Evolutionary conservation across 37 sponge, comb jelly and placozoan genomes (phyloP).

Genomic region (Amphimedon queenslandica): DNA sequence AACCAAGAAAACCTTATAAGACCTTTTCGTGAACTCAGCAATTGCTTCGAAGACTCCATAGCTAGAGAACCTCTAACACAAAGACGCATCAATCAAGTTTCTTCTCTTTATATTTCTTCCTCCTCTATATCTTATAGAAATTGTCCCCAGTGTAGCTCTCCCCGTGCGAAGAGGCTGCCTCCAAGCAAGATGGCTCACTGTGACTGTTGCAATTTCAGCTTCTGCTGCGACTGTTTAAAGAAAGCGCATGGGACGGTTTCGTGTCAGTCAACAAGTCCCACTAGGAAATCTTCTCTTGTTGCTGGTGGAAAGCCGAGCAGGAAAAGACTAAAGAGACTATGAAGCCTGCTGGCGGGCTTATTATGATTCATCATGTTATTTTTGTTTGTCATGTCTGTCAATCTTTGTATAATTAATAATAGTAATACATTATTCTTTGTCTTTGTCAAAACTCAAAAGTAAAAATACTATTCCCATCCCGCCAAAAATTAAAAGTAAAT

Average conservation of each 20-base stretch:
- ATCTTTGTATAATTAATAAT: neutral
- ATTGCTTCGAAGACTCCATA: neutral
- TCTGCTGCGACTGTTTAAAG: neutral
- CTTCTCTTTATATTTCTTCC: neutral
- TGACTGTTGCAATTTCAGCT: neutral
- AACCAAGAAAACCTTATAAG: neutral
- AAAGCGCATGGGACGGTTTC: neutral
- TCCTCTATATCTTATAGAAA: neutral
- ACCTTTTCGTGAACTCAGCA: neutral
- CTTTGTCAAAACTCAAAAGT: neutral
- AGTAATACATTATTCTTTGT: neutral
- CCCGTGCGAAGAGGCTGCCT: neutral
- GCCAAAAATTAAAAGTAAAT: slow-evolving; percentile 3
- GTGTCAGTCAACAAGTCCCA: neutral
- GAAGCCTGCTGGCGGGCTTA: neutral
- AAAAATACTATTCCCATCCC: neutral
- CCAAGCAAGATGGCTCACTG: neutral
- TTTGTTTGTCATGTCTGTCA: neutral
- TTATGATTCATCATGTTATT: neutral
- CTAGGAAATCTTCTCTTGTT: neutral
- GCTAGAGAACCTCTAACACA: neutral
- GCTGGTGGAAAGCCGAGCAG: neutral
- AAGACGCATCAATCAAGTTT: neutral
- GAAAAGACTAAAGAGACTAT: neutral
- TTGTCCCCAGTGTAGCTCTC: neutral